Percentiles rank a stretch among this genome's conserved stretches.
These are phyloP conservation scores for Cyrtodaria siliqua DNA, from an alignment of 2,888 invertebrate species.

Conservation along the genomic window DNA sequence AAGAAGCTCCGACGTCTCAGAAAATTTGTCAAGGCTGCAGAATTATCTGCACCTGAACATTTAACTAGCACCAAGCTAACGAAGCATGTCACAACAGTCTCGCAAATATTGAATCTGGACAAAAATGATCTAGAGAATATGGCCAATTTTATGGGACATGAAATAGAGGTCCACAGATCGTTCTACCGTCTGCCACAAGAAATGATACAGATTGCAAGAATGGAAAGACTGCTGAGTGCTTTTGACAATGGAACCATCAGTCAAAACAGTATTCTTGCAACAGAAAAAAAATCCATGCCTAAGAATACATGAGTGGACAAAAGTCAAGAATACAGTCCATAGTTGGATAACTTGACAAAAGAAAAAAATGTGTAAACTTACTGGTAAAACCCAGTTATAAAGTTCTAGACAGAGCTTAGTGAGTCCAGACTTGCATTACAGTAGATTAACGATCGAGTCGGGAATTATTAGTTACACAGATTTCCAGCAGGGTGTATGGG, in stretches of 20 bases:
- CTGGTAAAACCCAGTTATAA: too few species aligned
- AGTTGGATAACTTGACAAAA: too few species aligned
- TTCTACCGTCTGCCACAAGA: constrained; percentile 30
- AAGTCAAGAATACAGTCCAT: too few species aligned
- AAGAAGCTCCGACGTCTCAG: too few species aligned
- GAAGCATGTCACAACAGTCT: constrained; percentile 63
- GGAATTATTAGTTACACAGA: too few species aligned
- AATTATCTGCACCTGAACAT: constrained; percentile 21
- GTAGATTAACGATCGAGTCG: too few species aligned
- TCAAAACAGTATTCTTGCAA: constrained; percentile 6
- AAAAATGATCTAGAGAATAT: constrained; percentile 40
- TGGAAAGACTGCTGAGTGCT: constrained; percentile 26
- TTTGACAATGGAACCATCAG: constrained; percentile 19
- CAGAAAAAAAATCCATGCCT: constrained; percentile 17
- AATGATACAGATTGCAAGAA: constrained; percentile 21
- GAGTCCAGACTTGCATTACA: too few species aligned
- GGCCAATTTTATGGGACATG: constrained; percentile 26
- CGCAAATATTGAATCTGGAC: constrained; percentile 53
- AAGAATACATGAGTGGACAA: too few species aligned
- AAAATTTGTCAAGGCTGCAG: constrained; percentile 19
- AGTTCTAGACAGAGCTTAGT: too few species aligned
- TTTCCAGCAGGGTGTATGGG: too few species aligned
- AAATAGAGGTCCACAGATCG: constrained; percentile 18
- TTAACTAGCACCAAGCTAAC: constrained; percentile 55
- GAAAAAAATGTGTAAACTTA: too few species aligned